Percentiles rank a stretch among this genome's conserved stretches.
These are phyloP conservation scores for Tiliqua scincoides DNA, from an alignment of 2,113 vertebrate genomes.

Conservation along the genomic window DNA sequence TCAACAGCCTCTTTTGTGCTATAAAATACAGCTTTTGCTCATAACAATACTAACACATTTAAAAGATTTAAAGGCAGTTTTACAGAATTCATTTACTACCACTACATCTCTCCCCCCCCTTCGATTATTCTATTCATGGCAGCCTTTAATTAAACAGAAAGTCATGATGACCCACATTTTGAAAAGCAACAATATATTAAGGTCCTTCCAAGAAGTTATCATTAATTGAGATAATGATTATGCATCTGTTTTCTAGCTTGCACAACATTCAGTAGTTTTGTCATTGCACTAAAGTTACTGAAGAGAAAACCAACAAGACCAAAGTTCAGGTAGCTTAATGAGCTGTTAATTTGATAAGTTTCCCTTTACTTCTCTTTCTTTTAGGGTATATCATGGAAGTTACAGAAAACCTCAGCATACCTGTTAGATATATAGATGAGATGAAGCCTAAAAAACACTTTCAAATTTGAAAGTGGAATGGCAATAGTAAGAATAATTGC, in stretches of 20 bases:
- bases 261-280: not conserved
- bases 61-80: not conserved
- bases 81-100: not conserved
- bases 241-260: not conserved
- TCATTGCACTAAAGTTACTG: not conserved
- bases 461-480: not conserved
- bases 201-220: not conserved
- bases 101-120: not conserved
- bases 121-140: not conserved
- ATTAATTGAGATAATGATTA: not conserved
- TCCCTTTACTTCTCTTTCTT: not conserved
- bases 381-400: not conserved
- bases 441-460: too few species aligned
- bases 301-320: too few species aligned
- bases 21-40: slow-evolving; percentile 12
- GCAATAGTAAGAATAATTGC: not conserved
- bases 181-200: not conserved
- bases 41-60: slow-evolving; percentile 3
- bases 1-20: not conserved
- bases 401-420: not conserved
- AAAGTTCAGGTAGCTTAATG: not conserved
- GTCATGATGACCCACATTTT: not conserved
- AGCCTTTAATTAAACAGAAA: not conserved
- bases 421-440: not conserved
- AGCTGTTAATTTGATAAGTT: not conserved